Base-by-base conservation (phyloP, 1,140 invertebrate genomes). In the Anagrus nilaparvatae region DNA sequence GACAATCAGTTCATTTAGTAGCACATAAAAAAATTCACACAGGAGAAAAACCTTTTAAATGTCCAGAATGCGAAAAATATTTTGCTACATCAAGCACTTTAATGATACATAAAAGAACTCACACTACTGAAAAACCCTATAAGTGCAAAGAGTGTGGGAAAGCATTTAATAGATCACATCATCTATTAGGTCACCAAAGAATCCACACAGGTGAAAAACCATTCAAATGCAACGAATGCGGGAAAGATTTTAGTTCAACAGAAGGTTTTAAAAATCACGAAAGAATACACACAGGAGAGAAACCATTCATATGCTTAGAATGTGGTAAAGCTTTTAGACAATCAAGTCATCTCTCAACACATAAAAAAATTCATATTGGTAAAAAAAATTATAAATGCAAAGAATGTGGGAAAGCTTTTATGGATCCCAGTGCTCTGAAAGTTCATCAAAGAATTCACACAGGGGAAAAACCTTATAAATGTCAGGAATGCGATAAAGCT, bases 381-480 rank as follows among this genome's bases (percentile, higher is more conserved):
- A 85, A 90, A 55, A 67, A 84, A 25, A 85, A 86, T 0, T 90
- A 81, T 56, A 74, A 78, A 29, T 94, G 89, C 61, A 75, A 78
- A 16, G 74, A 81, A 20, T 94, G 89, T 54, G 82, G 79, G 2
- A 78, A 82, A 48, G 70, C 74, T 0, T 85, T 83, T 49, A 70
- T n/a, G n/a, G n/a, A n/a, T n/a, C n/a, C n/a, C n/a, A n/a, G n/a
- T n/a, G n/a, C n/a, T n/a, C n/a, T n/a, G n/a, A n/a, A n/a, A n/a
- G n/a, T n/a, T n/a, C n/a, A n/a, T n/a, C n/a, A n/a, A n/a, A n/a
- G n/a, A n/a, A n/a, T n/a, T n/a, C n/a, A n/a, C n/a, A n/a, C n/a
- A n/a, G n/a, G n/a, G n/a, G n/a, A n/a, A n/a, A n/a, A n/a, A n/a
- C n/a, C n/a, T n/a, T n/a, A n/a, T n/a, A n/a, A n/a, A n/a, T n/a